A percentile compares a stretch with the other conserved stretches of the same genome.
Conservation (phyloP, 1,140 invertebrate genomes). For the Nilaparvata lugens region DNA sequence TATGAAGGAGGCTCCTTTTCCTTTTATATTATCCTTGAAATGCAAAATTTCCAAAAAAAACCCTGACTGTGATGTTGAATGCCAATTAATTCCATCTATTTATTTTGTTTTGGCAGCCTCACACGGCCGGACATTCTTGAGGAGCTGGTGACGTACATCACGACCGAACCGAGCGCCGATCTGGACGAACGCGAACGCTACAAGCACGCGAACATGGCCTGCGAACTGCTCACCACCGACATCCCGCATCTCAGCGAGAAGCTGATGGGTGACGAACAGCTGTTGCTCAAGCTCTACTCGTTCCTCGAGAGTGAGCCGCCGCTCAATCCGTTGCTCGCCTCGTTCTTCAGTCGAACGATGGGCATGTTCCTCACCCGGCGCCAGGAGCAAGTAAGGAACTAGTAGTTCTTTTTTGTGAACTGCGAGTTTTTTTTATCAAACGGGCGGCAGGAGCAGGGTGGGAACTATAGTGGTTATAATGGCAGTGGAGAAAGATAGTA, state of each 20-base stretch:
- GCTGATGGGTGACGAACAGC: conserved; percentile 62
- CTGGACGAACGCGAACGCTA: conserved; percentile 69
- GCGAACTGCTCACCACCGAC: conserved; percentile 87
- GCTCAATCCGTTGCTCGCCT: conserved; percentile 87
- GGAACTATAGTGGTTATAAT: too few relatives aligned
- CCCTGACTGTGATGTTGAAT: conserved; percentile 4
- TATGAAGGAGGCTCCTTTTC: too few relatives aligned
- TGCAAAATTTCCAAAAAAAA: too few relatives aligned
- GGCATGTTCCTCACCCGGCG: conserved; percentile 26
- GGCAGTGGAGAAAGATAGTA: too few relatives aligned
- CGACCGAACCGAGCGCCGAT: conserved; percentile 69
- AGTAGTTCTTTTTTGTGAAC: background rate
- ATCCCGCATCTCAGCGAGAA: conserved; percentile 76
- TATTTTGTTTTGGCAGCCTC: conserved; percentile 49
- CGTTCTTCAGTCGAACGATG: conserved; percentile 92
- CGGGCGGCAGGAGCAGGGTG: too few relatives aligned
- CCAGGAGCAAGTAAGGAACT: conserved; percentile 25
- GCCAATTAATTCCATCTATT: too few relatives aligned
- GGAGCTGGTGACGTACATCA: conserved; percentile 77
- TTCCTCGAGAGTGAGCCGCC: conserved; percentile 80
- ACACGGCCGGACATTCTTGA: conserved; percentile 71
- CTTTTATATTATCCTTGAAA: too few relatives aligned
- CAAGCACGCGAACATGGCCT: conserved; percentile 86
- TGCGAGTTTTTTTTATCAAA: too few relatives aligned
- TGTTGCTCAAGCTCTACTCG: conserved; percentile 76